phyloP scores from a whole-genome alignment of 2,797 vertebrate genomes.

The Coregonus sp. region DNA sequence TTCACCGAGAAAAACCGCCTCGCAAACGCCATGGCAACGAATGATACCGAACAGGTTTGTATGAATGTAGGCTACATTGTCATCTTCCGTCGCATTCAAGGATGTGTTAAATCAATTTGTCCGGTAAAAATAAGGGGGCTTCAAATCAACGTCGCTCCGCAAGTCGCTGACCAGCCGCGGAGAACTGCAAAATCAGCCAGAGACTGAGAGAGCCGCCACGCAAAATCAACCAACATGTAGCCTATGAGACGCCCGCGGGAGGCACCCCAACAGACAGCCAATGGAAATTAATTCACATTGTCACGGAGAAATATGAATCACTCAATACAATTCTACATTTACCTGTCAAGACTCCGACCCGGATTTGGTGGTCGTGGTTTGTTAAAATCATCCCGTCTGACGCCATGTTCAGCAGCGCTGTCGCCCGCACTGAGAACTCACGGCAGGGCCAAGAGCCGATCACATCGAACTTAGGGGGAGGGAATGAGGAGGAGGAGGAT shows the following conservation, averaged over 20 bases:
- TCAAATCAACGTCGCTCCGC: slow-evolving; percentile 60
- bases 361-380: slow-evolving; percentile 97
- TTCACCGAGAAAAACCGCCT: slow-evolving; percentile 33
- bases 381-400: slow-evolving; percentile 97
- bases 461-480: slow-evolving; percentile 75
- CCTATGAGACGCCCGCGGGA: slow-evolving; percentile 36
- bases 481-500: slow-evolving; percentile 48
- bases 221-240: slow-evolving; percentile 54
- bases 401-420: slow-evolving; percentile 92
- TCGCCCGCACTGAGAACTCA: slow-evolving; percentile 80
- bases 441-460: slow-evolving; percentile 80
- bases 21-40: slow-evolving; percentile 44
- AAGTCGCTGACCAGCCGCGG: slow-evolving; percentile 40
- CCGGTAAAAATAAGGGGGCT: slow-evolving; percentile 26
- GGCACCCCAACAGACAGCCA: slow-evolving; percentile 47
- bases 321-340: slow-evolving; percentile 53
- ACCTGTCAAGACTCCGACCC: slow-evolving; percentile 95
- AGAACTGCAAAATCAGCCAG: slow-evolving; percentile 33
- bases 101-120: slow-evolving; percentile 26
- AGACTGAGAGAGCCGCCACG: slow-evolving; percentile 40
- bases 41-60: slow-evolving; percentile 40
- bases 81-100: slow-evolving; percentile 19
- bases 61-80: slow-evolving; percentile 30
- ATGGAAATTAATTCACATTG: slow-evolving; percentile 32
- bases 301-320: slow-evolving; percentile 18